Evolutionary conservation across 2,797 vertebrate genomes (phyloP).

Genomic region (Crax fasciolata): DNA sequence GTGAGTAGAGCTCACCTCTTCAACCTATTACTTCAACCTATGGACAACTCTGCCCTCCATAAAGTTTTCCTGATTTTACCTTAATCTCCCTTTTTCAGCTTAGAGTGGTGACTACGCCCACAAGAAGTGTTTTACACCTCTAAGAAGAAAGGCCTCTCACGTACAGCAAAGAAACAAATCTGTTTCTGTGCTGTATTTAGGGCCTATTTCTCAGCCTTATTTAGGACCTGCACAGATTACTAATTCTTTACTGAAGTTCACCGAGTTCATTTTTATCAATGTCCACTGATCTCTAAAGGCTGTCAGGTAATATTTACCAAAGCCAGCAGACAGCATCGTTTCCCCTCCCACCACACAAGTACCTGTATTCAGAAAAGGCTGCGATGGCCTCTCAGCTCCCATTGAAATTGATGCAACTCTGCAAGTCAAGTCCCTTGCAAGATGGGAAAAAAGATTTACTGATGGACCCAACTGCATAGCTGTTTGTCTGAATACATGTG

Average conservation of each 20-base stretch:
- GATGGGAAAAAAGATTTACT: not conserved
- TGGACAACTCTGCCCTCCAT: not conserved
- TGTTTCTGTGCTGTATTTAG: not conserved
- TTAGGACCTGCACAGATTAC: not conserved
- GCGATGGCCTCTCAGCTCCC: rapidly evolving
- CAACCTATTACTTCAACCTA: too few species aligned
- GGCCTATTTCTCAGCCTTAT: not conserved
- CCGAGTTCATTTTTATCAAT: not conserved
- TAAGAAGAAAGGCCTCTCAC: constrained; percentile 1
- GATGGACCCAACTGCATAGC: rapidly evolving
- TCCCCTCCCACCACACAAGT: not conserved
- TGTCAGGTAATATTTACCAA: not conserved
- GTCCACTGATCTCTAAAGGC: not conserved
- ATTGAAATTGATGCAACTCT: not conserved
- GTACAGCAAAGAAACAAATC: not conserved
- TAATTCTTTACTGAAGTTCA: not conserved
- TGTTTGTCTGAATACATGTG: not conserved
- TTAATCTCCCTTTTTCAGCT: not conserved
- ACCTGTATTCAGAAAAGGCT: not conserved
- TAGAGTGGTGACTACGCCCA: not conserved
- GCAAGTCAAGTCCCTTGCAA: not conserved
- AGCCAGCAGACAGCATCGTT: rapidly evolving
- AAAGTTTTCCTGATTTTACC: constrained; percentile 11
- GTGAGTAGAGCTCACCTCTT: constrained; percentile 5
- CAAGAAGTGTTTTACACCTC: not conserved